Base-by-base conservation (phyloP, 2,113 vertebrate species). In the Brevimyrus niger region DNA sequence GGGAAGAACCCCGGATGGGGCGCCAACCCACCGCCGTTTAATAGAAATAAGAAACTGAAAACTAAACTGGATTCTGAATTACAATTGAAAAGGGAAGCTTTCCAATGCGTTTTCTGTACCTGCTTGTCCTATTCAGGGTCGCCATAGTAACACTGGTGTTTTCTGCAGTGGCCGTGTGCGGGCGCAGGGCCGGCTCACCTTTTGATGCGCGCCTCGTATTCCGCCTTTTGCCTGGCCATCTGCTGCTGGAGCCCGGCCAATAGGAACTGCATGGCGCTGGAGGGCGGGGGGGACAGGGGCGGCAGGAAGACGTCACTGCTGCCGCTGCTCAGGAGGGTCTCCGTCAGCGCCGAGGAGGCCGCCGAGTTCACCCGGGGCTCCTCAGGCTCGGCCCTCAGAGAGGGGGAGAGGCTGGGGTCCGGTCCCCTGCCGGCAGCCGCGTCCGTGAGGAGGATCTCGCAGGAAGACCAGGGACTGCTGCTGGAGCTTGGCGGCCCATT, bases 251-350 rank as follows among this genome's bases (percentile, higher is more conserved):
- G 94, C 1, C 90, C 89, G 3, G 93, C 95, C 88, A 95, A 93
- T 51, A 93, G 91, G 65, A 94, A 95, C 88, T 95, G 95, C 1
- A 95, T 94, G 35, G 95, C 93, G 2, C 94, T 95, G 4, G 90
- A 95, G 53, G 94, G 94, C 8, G 50, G 50, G 31, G 21, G 91
- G 58, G 94, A 91, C 48, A 89, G 93, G 0, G 94, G 93, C 6
- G 95, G 95, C 53, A 96, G 94, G 90, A 96, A 96, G 7, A 96
- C 96, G 51, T 96, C 96, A 0, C 95, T 96, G 90, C 96, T 96
- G 13, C 96, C 96, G 0, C 95, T 96, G 88, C 88, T 89, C 10
- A 89, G 88, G 21, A 61, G 4, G 50, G 48, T 47, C 46, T 89
- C 73, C 0, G 73, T 89, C 92, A 91, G 95, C 19, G 93, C 21